phyloP scores from a whole-genome alignment of 2,113 vertebrate genomes.

The Neodon shergylaensis region DNA sequence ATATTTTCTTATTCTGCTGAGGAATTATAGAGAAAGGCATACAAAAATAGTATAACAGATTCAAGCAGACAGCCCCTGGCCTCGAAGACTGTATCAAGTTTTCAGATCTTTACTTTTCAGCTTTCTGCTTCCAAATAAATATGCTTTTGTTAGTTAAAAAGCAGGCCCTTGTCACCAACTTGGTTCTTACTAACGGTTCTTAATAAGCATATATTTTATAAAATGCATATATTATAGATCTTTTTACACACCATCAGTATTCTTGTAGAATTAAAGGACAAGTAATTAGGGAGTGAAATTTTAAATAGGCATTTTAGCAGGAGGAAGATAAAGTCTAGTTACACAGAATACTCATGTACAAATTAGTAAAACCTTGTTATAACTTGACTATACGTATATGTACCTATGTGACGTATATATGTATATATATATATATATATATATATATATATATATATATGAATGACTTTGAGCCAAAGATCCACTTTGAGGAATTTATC shows the following conservation, averaged over 20 bases:
- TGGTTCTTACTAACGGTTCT: slow-evolving; percentile 40
- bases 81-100: slow-evolving; percentile 54
- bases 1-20: slow-evolving; percentile 53
- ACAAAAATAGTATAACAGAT: slow-evolving; percentile 45
- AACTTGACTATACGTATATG: neutral
- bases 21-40: slow-evolving; percentile 53
- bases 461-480: neutral
- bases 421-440: neutral
- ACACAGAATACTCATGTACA: neutral
- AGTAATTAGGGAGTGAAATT: slow-evolving; percentile 29
- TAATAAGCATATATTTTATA: neutral
- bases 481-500: neutral
- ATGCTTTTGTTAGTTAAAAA: slow-evolving; percentile 50
- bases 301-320: slow-evolving; percentile 39
- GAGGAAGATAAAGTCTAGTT: neutral
- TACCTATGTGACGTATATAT: neutral
- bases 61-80: slow-evolving; percentile 8
- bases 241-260: neutral
- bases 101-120: slow-evolving; percentile 53
- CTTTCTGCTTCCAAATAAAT: slow-evolving; percentile 50
- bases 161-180: neutral
- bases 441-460: too few species aligned
- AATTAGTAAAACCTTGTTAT: neutral
- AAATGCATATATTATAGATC: slow-evolving; percentile 26
- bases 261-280: neutral